These are phyloP conservation scores for Tipula lateralis DNA, from an alignment of 2,888 invertebrate genomes.

Conservation along the genomic window DNA sequence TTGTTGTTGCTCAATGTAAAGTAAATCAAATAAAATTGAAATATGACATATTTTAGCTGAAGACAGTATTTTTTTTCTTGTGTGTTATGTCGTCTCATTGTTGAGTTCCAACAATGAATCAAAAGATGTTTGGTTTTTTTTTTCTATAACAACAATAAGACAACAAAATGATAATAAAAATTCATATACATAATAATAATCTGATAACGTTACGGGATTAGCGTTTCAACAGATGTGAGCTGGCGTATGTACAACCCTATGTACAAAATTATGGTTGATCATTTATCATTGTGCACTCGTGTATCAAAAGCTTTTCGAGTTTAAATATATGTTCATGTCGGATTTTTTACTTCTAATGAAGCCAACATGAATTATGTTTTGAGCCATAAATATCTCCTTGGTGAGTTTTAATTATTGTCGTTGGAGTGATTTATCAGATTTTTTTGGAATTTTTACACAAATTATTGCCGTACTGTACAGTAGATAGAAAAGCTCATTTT, in stretches of 20 bases:
- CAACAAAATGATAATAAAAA: background rate
- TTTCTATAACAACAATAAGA: background rate
- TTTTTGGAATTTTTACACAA: background rate
- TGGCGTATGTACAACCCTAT: background rate
- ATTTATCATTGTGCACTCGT: background rate
- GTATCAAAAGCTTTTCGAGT: background rate
- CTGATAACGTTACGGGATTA: background rate
- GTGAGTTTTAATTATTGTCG: background rate
- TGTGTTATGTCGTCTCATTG: background rate
- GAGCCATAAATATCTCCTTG: background rate
- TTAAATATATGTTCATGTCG: background rate
- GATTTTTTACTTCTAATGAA: background rate
- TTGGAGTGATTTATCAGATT: background rate
- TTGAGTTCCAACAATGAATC: background rate
- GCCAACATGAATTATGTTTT: background rate
- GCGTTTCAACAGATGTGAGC: background rate
- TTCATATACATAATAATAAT: background rate
- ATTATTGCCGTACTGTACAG: too few relatives aligned
- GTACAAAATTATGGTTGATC: background rate
- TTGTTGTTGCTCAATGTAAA: background rate
- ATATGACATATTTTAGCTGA: background rate
- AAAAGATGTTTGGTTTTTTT: background rate
- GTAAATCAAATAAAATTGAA: constrained; percentile 1
- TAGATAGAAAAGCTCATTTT: too few relatives aligned
- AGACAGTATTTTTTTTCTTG: background rate